These are phyloP conservation scores for Ctenicera cuprea DNA, from an alignment of 2,888 invertebrate species.

Conservation along the genomic window DNA sequence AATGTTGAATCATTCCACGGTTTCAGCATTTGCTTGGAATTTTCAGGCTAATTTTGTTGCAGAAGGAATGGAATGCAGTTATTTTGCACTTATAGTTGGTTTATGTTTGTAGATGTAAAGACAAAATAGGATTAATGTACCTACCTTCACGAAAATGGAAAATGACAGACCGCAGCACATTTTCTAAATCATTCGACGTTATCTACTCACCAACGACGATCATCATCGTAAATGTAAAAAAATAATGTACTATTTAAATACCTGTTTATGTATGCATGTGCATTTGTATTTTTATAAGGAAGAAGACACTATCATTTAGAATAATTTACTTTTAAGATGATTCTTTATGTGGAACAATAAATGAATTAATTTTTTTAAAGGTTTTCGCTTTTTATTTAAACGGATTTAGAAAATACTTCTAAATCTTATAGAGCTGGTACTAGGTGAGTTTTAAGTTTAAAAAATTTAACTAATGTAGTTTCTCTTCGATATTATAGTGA, in stretches of 20 bases:
- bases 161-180: constrained; percentile 3
- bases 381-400: constrained; percentile 18
- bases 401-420: no score
- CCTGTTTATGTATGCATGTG: constrained; percentile 39
- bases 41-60: constrained; percentile 7
- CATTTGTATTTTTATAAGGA: constrained; percentile 52
- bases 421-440: no score
- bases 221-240: constrained; percentile 14
- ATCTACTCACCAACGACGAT: background rate
- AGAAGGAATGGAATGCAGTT: background rate
- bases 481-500: no score
- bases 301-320: constrained; percentile 44
- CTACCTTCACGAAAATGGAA: constrained; percentile 15
- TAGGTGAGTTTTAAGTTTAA: no score
- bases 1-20: constrained; percentile 27
- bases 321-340: constrained; percentile 42
- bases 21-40: background rate
- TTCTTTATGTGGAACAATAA: constrained; percentile 42
- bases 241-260: constrained; percentile 31
- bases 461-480: background rate
- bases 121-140: constrained; percentile 40
- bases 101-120: constrained; percentile 41
- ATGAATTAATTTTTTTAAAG: constrained; percentile 44
- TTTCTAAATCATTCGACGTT: constrained; percentile 13
- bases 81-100: background rate